Base-by-base conservation (phyloP, 2,888 invertebrate genomes). In the Galeruca laticollis region DNA sequence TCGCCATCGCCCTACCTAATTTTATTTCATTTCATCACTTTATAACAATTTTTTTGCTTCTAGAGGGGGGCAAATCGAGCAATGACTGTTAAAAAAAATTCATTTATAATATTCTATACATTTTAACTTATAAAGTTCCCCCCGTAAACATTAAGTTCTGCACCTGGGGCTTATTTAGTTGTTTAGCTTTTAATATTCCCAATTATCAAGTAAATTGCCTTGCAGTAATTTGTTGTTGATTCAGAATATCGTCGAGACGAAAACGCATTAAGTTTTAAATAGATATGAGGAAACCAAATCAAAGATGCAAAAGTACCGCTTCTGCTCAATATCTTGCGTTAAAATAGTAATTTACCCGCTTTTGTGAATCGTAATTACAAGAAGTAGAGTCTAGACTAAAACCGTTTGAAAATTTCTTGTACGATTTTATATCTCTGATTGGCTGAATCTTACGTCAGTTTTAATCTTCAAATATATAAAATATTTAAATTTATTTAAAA, bases 131-230 rank as follows among this genome's bases (percentile, higher is more conserved):
- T 40, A 11, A 6, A 4, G n/a, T n/a, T 40, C 40, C 40, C 18
- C 51, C 20, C 21, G 51, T 51, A 51, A 9, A 9, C 2, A 51
- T 20, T 21, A 51, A 11, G 10, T 51, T 51, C 1, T 21, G 11
- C 15, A 20, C 49, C 49, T 49, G 49, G 8, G 11, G 10, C 6
- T 40, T n/a, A 20, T 21, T 21, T 51, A 9, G 9, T 51, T 21
- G 15, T 11, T 20, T 51, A n/a, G n/a, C 31, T 26, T 31, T 31
- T 54, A 26, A 54, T 54, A 54, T 26, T 54, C 9, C 54, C 26
- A 31, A 54, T 54, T 54, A 54, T 54, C 26, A 54, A n/a, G 26
- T 54, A 54, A 54, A 54, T 54, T 54, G 15, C 54, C 13, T 11
- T 20, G 20, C 20, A 2, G 54, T 21, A 54, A 26, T 33, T 54